These are phyloP conservation scores for Philereme vetulata DNA, from an alignment of 2,888 invertebrate species.

Conservation along the genomic window DNA sequence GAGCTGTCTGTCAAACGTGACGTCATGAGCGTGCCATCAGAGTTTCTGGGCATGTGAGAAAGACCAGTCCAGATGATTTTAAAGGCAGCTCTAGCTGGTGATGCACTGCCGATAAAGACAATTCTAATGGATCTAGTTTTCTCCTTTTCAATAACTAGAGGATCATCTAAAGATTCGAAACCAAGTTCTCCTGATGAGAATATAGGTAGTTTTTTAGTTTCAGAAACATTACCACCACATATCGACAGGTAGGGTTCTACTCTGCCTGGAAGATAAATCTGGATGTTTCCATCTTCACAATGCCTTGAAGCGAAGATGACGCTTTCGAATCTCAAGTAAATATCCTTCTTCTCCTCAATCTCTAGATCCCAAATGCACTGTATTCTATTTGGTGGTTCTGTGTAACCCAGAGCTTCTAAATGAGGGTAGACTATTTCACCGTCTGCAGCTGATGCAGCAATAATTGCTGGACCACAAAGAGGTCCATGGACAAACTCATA, in stretches of 20 bases:
- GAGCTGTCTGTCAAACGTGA: constrained; percentile 88
- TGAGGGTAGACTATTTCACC: constrained; percentile 95
- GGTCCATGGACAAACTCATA: constrained; percentile 96
- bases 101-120: constrained; percentile 89
- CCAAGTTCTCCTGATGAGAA: constrained; percentile 91
- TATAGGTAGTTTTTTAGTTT: constrained; percentile 91
- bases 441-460: constrained; percentile 89
- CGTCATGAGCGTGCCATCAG: constrained; percentile 91
- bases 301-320: constrained; percentile 93
- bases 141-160: constrained; percentile 83
- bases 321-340: constrained; percentile 94
- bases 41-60: constrained; percentile 92
- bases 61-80: constrained; percentile 96
- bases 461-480: constrained; percentile 91
- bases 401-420: constrained; percentile 89
- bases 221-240: constrained; percentile 93
- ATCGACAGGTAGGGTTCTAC: constrained; percentile 90
- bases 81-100: constrained; percentile 92
- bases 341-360: constrained; percentile 92
- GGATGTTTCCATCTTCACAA: constrained; percentile 94
- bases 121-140: constrained; percentile 87
- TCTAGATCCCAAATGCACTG: constrained; percentile 92
- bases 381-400: constrained; percentile 87
- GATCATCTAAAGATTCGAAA: constrained; percentile 82
- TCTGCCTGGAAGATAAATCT: constrained; percentile 89